phyloP scores from a whole-genome alignment of 2,113 vertebrate genomes.

The Muntiacus muntjak region DNA sequence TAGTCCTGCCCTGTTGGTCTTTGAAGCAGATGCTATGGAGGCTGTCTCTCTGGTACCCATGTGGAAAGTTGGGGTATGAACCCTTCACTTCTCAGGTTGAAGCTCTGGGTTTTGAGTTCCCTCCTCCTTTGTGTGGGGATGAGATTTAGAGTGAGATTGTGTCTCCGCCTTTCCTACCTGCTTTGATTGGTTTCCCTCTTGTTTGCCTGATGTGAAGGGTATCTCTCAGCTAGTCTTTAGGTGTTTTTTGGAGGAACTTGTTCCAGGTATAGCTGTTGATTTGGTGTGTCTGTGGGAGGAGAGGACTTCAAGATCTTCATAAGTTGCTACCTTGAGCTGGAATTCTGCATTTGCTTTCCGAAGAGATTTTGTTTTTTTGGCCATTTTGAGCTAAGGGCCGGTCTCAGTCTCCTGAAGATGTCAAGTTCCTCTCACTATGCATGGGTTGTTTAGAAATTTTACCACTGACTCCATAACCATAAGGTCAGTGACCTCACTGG shows the following conservation, averaged over 20 bases:
- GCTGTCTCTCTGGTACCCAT: neutral
- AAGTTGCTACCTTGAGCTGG: neutral
- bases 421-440: neutral
- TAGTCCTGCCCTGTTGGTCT: neutral
- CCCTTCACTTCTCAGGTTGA: neutral
- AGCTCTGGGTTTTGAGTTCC: neutral
- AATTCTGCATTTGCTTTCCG: neutral
- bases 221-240: neutral
- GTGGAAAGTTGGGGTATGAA: neutral
- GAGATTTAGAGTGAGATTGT: neutral
- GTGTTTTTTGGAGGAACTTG: neutral
- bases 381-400: neutral
- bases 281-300: neutral
- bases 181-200: neutral
- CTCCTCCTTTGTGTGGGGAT: neutral
- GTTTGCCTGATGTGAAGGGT: neutral
- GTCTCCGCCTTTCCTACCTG: neutral
- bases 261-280: neutral
- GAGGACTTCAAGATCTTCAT: neutral
- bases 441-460: neutral
- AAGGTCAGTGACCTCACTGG: neutral
- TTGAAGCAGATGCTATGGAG: neutral
- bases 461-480: neutral
- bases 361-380: neutral
- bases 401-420: neutral